phyloP scores from a whole-genome alignment of 2,888 invertebrate genomes.

The Dendrolimus pini region DNA sequence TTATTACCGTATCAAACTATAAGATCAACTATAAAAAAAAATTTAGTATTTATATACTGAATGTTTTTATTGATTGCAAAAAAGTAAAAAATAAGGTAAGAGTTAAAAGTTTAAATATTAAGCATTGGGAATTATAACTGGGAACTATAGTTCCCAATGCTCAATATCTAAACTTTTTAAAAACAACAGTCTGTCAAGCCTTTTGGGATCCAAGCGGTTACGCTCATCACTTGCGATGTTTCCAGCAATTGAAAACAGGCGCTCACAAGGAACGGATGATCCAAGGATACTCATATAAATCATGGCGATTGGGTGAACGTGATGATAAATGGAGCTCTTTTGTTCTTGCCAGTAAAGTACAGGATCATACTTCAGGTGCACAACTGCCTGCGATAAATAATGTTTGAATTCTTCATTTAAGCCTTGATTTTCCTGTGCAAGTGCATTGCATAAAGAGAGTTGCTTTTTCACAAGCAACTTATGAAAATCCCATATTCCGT shows the following conservation, averaged over 20 bases:
- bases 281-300: constrained; percentile 18
- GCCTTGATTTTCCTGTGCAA: constrained; percentile 18
- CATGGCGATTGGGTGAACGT: constrained; percentile 19
- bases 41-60: too few species aligned
- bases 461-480: constrained; percentile 12
- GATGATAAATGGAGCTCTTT: constrained; percentile 22
- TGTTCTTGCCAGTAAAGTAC: constrained; percentile 9
- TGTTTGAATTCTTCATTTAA: constrained; percentile 27
- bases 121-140: too few species aligned
- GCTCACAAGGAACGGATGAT: constrained; percentile 17
- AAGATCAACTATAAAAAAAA: too few species aligned
- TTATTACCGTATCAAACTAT: too few species aligned
- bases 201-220: constrained; percentile 18
- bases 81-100: not conserved
- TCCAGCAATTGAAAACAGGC: constrained; percentile 18
- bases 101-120: not conserved
- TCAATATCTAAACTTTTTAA: constrained; percentile 11
- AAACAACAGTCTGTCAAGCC: constrained; percentile 18
- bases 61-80: constrained; percentile 4
- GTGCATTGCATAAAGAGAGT: too few species aligned
- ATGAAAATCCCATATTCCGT: constrained; percentile 19
- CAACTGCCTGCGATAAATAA: constrained; percentile 30
- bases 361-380: constrained; percentile 4
- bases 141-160: constrained; percentile 7
- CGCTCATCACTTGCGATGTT: constrained; percentile 21